Conservation (phyloP, 2,888 invertebrate species). For the Nephrotoma flavescens region DNA sequence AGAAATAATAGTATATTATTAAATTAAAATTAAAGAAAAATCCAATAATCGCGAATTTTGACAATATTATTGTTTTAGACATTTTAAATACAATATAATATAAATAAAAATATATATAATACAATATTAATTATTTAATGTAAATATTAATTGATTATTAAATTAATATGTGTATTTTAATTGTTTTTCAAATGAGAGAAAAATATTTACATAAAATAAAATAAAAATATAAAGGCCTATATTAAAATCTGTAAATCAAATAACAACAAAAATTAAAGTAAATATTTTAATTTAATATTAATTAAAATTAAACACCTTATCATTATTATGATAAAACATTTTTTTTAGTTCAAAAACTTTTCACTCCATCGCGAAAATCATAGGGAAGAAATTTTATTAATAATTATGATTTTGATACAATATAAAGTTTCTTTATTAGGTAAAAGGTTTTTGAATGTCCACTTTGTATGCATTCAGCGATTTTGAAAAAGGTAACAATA, state of each 20-base stretch:
- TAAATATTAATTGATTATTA: background rate
- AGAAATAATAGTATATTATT: background rate
- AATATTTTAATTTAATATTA: background rate
- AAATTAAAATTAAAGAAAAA: background rate
- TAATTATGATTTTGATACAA: too few species aligned
- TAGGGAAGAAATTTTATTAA: too few species aligned
- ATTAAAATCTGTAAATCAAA: background rate
- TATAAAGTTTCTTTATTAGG: too few species aligned
- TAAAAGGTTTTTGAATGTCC: too few species aligned
- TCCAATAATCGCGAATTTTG: conserved; percentile 4
- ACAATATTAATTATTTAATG: background rate
- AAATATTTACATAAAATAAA: background rate
- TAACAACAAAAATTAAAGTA: background rate
- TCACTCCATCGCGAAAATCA: too few species aligned
- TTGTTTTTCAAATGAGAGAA: background rate
- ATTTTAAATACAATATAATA: background rate
- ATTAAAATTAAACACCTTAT: too few species aligned
- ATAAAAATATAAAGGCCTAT: background rate
- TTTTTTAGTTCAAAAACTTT: too few species aligned
- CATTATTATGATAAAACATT: too few species aligned
- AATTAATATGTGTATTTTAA: background rate
- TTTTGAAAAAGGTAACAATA: too few species aligned
- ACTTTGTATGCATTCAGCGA: too few species aligned
- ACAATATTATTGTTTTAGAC: background rate
- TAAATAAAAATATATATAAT: background rate